Evolutionary conservation across 2,888 invertebrate genomes (phyloP).

Genomic region (Deilephila porcellus): DNA sequence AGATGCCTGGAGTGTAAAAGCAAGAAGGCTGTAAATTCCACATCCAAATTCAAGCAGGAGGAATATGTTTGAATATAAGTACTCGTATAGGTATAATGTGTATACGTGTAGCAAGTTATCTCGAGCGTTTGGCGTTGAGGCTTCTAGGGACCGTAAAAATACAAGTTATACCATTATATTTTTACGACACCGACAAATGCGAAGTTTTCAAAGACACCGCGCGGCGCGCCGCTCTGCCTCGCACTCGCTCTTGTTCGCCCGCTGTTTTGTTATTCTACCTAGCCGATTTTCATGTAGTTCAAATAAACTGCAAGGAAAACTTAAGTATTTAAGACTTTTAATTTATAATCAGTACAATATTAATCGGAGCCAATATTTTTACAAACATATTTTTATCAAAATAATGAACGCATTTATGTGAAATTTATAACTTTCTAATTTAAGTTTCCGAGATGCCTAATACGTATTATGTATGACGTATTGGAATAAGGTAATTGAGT

Average conservation of each 20-base stretch:
- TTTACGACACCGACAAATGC: slow-evolving; percentile 80
- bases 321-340: slow-evolving; percentile 29
- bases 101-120: slow-evolving; percentile 41
- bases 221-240: slow-evolving; percentile 15
- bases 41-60: slow-evolving; percentile 35
- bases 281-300: slow-evolving; percentile 2
- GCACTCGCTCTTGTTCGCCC: slow-evolving; percentile 17
- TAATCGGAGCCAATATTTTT: too few relatives aligned
- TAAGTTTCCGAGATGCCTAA: too few relatives aligned
- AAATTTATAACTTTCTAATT: too few relatives aligned
- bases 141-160: slow-evolving; percentile 74
- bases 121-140: slow-evolving; percentile 60
- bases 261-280: slow-evolving; percentile 56
- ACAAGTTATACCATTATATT: slow-evolving; percentile 80
- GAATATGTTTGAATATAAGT: slow-evolving; percentile 29
- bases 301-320: background rate
- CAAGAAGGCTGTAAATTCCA: background rate
- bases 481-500: too few relatives aligned
- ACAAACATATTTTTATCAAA: too few relatives aligned
- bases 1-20: slow-evolving; percentile 2
- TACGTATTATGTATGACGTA: too few relatives aligned
- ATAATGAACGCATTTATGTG: too few relatives aligned
- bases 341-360: too few relatives aligned
- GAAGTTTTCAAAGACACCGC: slow-evolving; percentile 71
- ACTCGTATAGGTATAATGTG: slow-evolving; percentile 29